A percentile compares a stretch with the other conserved stretches of the same genome.
These are phyloP conservation scores for Euwallacea similis DNA, from an alignment of 1,140 invertebrate genomes.

Conservation along the genomic window DNA sequence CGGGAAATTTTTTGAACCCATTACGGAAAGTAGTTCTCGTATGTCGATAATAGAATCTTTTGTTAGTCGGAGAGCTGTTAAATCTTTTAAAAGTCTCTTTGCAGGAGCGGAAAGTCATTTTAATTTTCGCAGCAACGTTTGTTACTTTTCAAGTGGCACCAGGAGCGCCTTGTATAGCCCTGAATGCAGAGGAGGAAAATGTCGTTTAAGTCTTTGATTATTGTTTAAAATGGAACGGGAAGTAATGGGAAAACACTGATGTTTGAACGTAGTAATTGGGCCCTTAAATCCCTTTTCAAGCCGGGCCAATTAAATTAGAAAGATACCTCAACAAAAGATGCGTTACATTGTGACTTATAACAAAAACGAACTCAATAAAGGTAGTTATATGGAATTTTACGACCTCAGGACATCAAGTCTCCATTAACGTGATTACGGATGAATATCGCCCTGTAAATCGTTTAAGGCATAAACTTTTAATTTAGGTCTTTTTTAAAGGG, in stretches of 20 bases:
- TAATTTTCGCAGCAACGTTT: conserved; percentile 31
- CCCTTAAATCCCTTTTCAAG: no score
- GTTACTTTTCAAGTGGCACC: conserved; percentile 23
- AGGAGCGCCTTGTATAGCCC: conserved; percentile 4
- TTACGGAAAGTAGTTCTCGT: conserved; percentile 32
- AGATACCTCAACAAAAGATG: no score
- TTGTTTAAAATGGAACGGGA: conserved; percentile 9
- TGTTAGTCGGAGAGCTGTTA: conserved; percentile 29
- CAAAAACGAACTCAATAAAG: no score
- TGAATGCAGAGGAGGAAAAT: conserved; percentile 18
- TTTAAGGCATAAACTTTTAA: conserved; percentile 11
- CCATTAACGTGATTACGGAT: background rate
- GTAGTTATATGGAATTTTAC: no score
- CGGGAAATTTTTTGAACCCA: conserved; percentile 30
- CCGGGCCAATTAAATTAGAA: no score
- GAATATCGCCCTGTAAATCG: conserved; percentile 1
- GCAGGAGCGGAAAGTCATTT: conserved; percentile 27
- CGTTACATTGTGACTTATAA: no score
- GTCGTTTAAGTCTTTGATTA: conserved; percentile 14
- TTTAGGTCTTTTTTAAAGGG: background rate
- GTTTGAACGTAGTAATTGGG: background rate
- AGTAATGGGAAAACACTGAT: conserved; percentile 15
- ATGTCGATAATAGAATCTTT: conserved; percentile 36
- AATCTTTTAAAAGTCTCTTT: conserved; percentile 34
- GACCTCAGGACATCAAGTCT: background rate